Conservation (phyloP, 2,113 vertebrate genomes). For the Sterna hirundo region DNA sequence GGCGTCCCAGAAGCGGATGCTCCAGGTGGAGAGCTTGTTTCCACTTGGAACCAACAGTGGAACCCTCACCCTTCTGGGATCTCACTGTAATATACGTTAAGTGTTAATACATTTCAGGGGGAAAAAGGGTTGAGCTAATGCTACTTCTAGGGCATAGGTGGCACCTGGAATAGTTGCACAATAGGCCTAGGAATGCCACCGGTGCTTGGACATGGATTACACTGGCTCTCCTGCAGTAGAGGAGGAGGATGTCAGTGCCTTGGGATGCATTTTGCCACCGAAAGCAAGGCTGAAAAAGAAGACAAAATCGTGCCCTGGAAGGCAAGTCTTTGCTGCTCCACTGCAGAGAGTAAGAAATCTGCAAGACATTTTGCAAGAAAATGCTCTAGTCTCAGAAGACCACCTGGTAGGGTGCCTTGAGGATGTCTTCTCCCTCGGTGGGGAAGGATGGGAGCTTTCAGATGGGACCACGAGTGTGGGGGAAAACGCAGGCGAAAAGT, state of each 20-base stretch:
- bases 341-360: too few relatives aligned
- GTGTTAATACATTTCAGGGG: background rate
- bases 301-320: too few relatives aligned
- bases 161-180: background rate
- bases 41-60: too few relatives aligned
- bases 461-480: accelerated
- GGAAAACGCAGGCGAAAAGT: background rate
- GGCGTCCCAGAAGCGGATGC: background rate
- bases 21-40: background rate
- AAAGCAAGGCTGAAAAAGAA: background rate
- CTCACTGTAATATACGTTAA: accelerated
- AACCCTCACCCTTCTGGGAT: background rate
- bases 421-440: background rate
- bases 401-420: background rate
- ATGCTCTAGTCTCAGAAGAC: background rate
- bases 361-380: background rate
- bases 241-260: background rate
- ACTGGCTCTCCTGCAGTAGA: background rate
- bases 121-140: background rate
- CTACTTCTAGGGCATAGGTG: background rate
- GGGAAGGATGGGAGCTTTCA: background rate
- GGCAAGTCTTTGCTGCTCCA: too few relatives aligned
- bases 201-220: background rate
- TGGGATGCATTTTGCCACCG: background rate
- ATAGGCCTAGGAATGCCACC: background rate